These are phyloP conservation scores for Tenthredo notha DNA, from an alignment of 2,888 invertebrate species.

Conservation along the genomic window DNA sequence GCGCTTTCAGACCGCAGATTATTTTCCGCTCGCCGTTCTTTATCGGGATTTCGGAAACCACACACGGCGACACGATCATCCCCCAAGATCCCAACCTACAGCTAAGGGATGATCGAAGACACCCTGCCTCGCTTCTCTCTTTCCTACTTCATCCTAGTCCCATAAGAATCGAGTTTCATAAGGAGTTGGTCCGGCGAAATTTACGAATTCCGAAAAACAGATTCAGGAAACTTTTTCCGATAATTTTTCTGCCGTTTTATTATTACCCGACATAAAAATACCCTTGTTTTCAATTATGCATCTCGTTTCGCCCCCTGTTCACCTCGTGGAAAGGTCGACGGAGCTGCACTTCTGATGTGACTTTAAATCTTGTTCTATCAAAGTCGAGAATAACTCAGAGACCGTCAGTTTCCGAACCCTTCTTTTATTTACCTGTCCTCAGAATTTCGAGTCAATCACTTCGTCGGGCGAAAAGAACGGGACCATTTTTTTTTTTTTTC, in stretches of 20 bases:
- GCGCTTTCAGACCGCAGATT: slow-evolving; percentile 43
- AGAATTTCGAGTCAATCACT: not conserved
- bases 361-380: not conserved
- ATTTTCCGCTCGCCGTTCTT: slow-evolving; percentile 45
- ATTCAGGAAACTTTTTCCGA: not conserved
- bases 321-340: not conserved
- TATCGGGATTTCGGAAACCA: slow-evolving; percentile 32
- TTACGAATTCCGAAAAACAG: not conserved
- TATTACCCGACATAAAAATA: not conserved
- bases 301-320: not conserved
- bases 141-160: slow-evolving; percentile 2
- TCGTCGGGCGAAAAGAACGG: not conserved
- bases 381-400: not conserved
- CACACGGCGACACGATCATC: slow-evolving; percentile 46
- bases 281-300: not conserved
- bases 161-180: slow-evolving; percentile 9
- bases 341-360: not conserved
- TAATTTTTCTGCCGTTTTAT: not conserved
- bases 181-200: not conserved
- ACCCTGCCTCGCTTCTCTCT: not conserved
- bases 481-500: not conserved
- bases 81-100: slow-evolving; percentile 7
- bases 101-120: slow-evolving; percentile 28
- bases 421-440: not conserved
- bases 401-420: not conserved